These are phyloP conservation scores for Dryobota labecula DNA, from an alignment of 2,888 invertebrate genomes.

Conservation along the genomic window DNA sequence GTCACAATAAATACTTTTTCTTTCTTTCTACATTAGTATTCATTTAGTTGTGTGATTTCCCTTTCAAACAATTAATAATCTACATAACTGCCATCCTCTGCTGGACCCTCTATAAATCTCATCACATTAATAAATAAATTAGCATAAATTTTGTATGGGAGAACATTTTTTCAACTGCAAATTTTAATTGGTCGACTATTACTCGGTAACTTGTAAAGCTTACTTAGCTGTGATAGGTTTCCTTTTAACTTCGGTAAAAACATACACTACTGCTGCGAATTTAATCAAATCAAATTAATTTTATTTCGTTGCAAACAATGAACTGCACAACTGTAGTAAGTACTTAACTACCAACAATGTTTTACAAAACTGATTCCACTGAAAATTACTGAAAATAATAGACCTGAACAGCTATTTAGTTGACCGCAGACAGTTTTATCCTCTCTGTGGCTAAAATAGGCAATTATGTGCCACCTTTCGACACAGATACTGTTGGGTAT, in stretches of 20 bases:
- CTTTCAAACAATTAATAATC: background rate
- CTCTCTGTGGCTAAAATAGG: background rate
- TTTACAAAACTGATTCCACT: background rate
- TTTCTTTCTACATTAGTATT: too few species aligned
- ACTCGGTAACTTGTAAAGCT: too few species aligned
- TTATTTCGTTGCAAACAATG: background rate
- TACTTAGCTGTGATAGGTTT: too few species aligned
- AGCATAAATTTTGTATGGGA: too few species aligned
- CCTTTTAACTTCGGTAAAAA: too few species aligned
- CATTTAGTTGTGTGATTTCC: too few species aligned
- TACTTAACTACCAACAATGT: background rate
- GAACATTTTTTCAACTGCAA: too few species aligned
- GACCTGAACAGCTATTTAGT: constrained; percentile 4
- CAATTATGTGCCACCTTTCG: background rate
- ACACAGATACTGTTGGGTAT: background rate
- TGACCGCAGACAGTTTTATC: constrained; percentile 10
- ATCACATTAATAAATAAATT: background rate
- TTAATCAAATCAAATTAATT: too few species aligned
- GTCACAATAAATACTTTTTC: too few species aligned
- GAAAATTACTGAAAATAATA: background rate
- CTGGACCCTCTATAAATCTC: background rate
- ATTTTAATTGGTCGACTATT: too few species aligned
- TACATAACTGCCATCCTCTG: background rate
- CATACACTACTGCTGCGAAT: too few species aligned
- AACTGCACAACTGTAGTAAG: background rate